Evolutionary conservation across 2,113 vertebrate species (phyloP), one percentile per base, ranked within the genome.

Genomic region (Cisticola juncidis): DNA sequence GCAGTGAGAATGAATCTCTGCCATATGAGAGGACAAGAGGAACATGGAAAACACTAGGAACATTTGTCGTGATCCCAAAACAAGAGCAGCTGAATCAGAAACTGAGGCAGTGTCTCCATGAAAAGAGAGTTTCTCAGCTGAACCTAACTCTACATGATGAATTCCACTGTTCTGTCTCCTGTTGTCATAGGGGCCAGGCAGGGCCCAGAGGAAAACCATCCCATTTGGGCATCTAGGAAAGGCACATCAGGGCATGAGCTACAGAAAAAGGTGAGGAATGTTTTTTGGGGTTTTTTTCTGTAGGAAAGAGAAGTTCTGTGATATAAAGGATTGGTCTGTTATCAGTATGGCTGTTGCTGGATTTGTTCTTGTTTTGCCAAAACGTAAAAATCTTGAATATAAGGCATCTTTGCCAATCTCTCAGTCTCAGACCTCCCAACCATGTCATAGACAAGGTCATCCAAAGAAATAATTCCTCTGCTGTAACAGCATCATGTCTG

Each of bases 11-110:
- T 31, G 5, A 60, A 61, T 31, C 51, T 81, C 38, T 87, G 44
- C 9, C 20, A 5, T 24, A 20, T 9, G 15, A 35, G 8, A 6
- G 25, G 24, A n/a, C 5, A 60, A 91, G n/a, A 65, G 18, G 11
- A 33, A 77, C 9, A 33, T 36, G 15, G 9, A 44, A 40, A 50
- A 81, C 74, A 42, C 1, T 45, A 6, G 16, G 13, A 71, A 51
- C 5, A n/a, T 74, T 24, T 64, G 8, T 24, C 4, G 0, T 38
- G 57, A 78, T 51, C 10, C 29, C n/a, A 36, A 57, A 82, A 36
- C 1, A 4, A 47, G 3, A 79, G 24, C 0, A 64, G 40, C 19
- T 4, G 3, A 84, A 76, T 9, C 0, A 10, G n/a, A 35, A 79
- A 51, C 19, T 79, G 48, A 82, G 28, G 44, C 47, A 73, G 33